Evolutionary conservation across 2,113 vertebrate species (phyloP).

Genomic region (Gnathonemus longibarbis): DNA sequence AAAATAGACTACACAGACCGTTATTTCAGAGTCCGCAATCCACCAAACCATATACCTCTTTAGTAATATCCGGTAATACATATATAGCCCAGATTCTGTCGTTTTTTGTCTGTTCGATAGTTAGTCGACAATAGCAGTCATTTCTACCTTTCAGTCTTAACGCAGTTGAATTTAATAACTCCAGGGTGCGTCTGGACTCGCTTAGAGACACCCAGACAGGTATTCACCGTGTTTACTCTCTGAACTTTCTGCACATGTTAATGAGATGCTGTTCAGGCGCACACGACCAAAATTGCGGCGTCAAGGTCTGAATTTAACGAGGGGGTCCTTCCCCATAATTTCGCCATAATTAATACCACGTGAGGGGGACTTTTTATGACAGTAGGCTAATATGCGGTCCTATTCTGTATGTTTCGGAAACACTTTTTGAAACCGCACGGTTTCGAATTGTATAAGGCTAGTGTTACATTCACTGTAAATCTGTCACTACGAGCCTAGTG

Average conservation of each 20-base stretch:
- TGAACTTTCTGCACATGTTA: constrained; percentile 54
- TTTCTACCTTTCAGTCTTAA: not conserved
- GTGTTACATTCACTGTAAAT: constrained; percentile 7
- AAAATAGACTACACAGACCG: not conserved
- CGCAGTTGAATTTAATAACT: constrained; percentile 48
- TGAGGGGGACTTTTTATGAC: constrained; percentile 49
- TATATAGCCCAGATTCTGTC: too few relatives aligned
- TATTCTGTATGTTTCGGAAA: constrained; percentile 6
- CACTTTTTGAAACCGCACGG: constrained; percentile 4
- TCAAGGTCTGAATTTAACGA: constrained; percentile 57
- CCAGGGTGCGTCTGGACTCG: constrained; percentile 49
- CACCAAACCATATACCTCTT: not conserved
- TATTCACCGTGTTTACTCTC: constrained; percentile 53
- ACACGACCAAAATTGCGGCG: constrained; percentile 44
- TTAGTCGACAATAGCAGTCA: constrained; percentile 24
- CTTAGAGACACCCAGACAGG: constrained; percentile 58
- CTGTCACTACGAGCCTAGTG: not conserved
- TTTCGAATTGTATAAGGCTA: not conserved
- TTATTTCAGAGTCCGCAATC: not conserved
- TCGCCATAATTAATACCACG: constrained; percentile 47
- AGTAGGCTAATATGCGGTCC: constrained; percentile 34
- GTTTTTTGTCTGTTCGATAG: constrained; percentile 38
- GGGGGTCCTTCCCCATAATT: constrained; percentile 45
- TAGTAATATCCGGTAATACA: not conserved
- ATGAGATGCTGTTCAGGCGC: constrained; percentile 53